phyloP scores from a whole-genome alignment of 1,140 invertebrate genomes.

The Myzus persicae region DNA sequence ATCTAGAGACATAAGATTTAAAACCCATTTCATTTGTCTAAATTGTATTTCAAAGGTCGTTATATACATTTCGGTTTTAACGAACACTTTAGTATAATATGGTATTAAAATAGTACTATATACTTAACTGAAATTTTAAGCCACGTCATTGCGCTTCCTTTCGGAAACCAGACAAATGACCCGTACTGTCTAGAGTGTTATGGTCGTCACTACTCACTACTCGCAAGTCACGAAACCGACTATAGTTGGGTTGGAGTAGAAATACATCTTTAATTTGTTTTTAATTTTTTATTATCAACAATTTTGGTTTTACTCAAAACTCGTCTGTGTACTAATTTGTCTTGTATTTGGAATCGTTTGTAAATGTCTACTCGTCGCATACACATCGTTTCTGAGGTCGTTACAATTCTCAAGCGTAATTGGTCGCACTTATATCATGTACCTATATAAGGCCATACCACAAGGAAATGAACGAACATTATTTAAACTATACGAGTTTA shows the following conservation, averaged over 20 bases:
- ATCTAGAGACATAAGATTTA: neutral
- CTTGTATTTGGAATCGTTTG: neutral
- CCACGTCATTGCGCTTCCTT: neutral
- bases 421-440: neutral
- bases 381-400: neutral
- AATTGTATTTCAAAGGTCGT: neutral
- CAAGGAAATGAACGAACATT: neutral
- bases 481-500: neutral
- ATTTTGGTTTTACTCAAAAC: neutral
- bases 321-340: neutral
- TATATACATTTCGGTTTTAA: neutral
- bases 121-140: neutral
- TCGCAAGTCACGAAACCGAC: neutral
- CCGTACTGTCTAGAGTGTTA: too few species aligned
- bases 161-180: neutral
- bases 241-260: too few species aligned
- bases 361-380: neutral
- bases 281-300: neutral
- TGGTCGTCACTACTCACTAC: too few species aligned
- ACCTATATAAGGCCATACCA: neutral
- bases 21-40: neutral
- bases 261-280: neutral
- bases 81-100: neutral
- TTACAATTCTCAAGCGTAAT: neutral
- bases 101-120: neutral